Evolutionary conservation across 2,797 vertebrate genomes (phyloP).

Genomic region (Peromyscus attwateri): DNA sequence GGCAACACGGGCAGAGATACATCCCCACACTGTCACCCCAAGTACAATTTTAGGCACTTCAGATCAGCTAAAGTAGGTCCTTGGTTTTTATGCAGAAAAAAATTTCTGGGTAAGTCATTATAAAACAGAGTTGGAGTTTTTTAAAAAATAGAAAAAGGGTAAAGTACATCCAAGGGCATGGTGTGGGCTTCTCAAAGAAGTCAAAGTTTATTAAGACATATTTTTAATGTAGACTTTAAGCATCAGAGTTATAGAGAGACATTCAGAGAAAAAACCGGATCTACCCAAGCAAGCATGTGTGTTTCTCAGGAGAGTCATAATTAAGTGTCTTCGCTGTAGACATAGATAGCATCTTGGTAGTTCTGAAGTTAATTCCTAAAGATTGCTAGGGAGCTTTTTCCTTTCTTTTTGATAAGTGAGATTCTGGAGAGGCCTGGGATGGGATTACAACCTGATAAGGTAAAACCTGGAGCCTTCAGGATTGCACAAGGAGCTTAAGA

Average conservation of each 20-base stretch:
- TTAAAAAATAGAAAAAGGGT: not conserved
- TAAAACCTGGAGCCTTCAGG: not conserved
- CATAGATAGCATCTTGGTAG: not conserved
- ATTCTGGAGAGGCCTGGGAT: not conserved
- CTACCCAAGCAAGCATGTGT: not conserved
- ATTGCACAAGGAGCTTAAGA: not conserved
- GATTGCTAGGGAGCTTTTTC: not conserved
- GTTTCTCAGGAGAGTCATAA: not conserved
- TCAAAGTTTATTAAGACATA: not conserved
- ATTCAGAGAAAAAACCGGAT: not conserved
- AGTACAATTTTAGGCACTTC: not conserved
- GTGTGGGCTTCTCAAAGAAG: not conserved
- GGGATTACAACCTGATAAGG: not conserved
- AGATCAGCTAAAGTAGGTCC: not conserved
- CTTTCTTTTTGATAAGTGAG: not conserved
- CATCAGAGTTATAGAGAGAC: not conserved
- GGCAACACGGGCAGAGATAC: not conserved
- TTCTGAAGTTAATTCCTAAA: not conserved
- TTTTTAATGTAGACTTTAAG: not conserved
- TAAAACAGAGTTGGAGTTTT: not conserved
- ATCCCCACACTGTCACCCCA: not conserved
- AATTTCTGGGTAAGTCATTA: not conserved
- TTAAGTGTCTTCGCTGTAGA: not conserved
- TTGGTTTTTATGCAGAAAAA: not conserved
- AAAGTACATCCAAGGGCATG: not conserved